Evolutionary conservation across 2,113 vertebrate species (phyloP), one percentile per base, ranked within the genome.

Genomic region (Antennarius striatus): DNA sequence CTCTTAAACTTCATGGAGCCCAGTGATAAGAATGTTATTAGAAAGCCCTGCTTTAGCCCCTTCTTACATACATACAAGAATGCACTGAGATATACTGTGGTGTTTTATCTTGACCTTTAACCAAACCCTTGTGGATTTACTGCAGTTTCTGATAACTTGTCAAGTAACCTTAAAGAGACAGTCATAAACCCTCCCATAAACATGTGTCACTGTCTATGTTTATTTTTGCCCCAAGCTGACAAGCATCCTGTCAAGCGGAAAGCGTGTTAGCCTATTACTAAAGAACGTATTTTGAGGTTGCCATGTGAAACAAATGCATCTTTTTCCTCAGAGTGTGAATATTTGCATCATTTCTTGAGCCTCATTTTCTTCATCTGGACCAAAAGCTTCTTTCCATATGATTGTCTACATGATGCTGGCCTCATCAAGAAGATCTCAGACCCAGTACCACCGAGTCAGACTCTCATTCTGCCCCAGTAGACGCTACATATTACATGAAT

Each of bases 81-180:
- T n/a, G 1, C 4, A 39, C 14, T 47, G 13, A 5, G 29, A 5
- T 22, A 22, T 22, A 22, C 22, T 22, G 22, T 22, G 22, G 22
- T 22, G 22, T 22, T 58, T 70, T 10, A 48, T 71, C 10, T 30
- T 32, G 16, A 62, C 7, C 63, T 72, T 72, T 72, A 17, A 56
- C 63, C 17, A 56, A 4, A 45, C 52, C 10, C 10, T 42, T 16
- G 30, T 46, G 8, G 10, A 43, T 3, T 56, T 22, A 17, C 28
- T 10, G 10, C 1, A 1, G 6, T 53, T 43, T 61, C 12, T 7
- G 1, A 60, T 30, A 53, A 58, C 3, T 5, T 29, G 40, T 49
- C 17, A 57, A 51, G 50, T 47, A 48, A 46, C 15, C 7, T 50
- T 73, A 59, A n/a, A 16, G 56, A 43, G 56, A 43, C 3, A 0